These are phyloP conservation scores for Setipinna tenuifilis DNA, from an alignment of 2,797 vertebrate species.

Conservation along the genomic window DNA sequence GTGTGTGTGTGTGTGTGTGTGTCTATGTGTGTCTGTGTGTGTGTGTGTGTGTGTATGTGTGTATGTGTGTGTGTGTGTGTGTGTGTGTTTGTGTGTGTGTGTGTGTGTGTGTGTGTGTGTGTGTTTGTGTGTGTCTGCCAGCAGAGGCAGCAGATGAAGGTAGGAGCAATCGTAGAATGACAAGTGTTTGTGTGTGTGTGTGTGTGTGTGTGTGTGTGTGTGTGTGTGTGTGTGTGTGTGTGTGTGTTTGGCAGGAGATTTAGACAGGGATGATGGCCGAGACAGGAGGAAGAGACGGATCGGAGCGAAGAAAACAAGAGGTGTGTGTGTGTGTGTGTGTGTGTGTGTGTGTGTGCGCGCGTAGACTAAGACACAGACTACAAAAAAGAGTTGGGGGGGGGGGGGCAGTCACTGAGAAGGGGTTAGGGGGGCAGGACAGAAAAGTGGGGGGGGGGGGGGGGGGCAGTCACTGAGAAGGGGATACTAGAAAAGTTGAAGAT, in stretches of 20 bases:
- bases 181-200: too few species aligned
- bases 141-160: conserved; percentile 38
- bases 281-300: conserved; percentile 46
- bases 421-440: conserved; percentile 53
- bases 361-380: too few species aligned
- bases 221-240: too few species aligned
- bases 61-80: conserved; percentile 11
- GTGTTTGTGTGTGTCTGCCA: background rate
- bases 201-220: too few species aligned
- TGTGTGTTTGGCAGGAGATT: too few species aligned
- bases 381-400: conserved; percentile 22
- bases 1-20: too few species aligned
- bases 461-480: background rate
- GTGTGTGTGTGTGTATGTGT: conserved; percentile 19
- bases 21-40: too few species aligned
- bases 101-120: conserved; percentile 4
- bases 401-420: background rate
- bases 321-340: conserved; percentile 4
- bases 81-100: background rate
- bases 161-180: too few species aligned
- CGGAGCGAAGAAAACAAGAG: conserved; percentile 33
- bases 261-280: too few species aligned
- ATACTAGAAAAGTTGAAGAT: conserved; percentile 52
- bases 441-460: conserved; percentile 57
- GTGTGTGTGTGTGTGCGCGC: background rate